Conservation (phyloP, 2,888 invertebrate species). For the Ectemnius cavifrons region DNA sequence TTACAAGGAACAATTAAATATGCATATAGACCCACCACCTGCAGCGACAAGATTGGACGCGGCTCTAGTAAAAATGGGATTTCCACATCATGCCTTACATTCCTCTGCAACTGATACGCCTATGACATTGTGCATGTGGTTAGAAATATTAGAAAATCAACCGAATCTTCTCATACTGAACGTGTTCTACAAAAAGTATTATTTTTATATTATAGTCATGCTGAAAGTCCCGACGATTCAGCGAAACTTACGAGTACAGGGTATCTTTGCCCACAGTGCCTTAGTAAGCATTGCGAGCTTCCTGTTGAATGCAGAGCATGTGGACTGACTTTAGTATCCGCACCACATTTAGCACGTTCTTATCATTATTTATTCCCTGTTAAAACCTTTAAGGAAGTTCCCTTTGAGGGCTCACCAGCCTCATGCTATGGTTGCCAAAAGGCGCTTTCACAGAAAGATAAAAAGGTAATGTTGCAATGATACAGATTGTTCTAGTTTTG, state of each 20-base stretch:
- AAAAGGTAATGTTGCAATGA: constrained; percentile 80
- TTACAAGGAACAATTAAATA: constrained; percentile 83
- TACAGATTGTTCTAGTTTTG: not conserved
- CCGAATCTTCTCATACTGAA: not conserved
- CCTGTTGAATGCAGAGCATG: constrained; percentile 98
- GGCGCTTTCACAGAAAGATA: constrained; percentile 83
- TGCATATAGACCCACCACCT: constrained; percentile 85
- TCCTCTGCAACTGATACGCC: constrained; percentile 83
- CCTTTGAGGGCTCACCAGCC: constrained; percentile 81
- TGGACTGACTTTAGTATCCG: constrained; percentile 96
- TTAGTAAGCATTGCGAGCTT: constrained; percentile 98
- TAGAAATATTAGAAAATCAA: constrained; percentile 64
- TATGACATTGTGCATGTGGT: constrained; percentile 96
- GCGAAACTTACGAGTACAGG: constrained; percentile 87
- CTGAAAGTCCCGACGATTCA: constrained; percentile 86
- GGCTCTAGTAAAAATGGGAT: constrained; percentile 97
- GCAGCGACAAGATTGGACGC: constrained; percentile 86
- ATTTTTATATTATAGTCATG: constrained; percentile 81
- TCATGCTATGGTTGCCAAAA: constrained; percentile 89
- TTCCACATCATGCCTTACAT: constrained; percentile 88
- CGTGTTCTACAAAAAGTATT: constrained; percentile 10
- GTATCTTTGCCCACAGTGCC: constrained; percentile 96
- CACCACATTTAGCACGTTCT: constrained; percentile 97
- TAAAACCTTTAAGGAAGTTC: constrained; percentile 88
- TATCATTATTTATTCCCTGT: constrained; percentile 98